phyloP scores from a whole-genome alignment of 2,797 vertebrate species.

The Lindbergichthys nudifrons region DNA sequence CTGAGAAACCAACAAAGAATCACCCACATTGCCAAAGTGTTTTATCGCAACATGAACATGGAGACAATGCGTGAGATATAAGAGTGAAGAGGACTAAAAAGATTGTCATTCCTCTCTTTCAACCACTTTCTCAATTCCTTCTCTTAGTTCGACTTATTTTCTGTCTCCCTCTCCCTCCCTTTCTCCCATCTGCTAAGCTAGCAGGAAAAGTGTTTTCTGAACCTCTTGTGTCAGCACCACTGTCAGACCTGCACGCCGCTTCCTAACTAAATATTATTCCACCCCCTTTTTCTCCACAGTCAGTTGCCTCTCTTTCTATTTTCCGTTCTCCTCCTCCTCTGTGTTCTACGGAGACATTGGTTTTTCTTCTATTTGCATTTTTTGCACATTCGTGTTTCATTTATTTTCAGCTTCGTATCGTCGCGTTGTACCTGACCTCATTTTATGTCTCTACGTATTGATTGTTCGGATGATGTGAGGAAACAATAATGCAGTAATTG shows the following conservation, averaged over 20 bases:
- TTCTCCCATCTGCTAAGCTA: slow-evolving; percentile 67
- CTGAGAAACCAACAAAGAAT: slow-evolving; percentile 33
- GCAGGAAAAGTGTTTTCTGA: slow-evolving; percentile 74
- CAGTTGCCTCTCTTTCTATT: slow-evolving; percentile 16
- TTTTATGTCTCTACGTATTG: background rate
- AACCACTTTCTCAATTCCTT: background rate
- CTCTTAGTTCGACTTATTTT: background rate
- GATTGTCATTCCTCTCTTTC: slow-evolving; percentile 5
- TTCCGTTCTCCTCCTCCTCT: background rate
- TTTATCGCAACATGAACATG: slow-evolving; percentile 45
- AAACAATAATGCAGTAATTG: too few species aligned
- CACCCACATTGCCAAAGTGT: slow-evolving; percentile 31
- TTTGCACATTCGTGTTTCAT: background rate
- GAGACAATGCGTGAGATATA: slow-evolving; percentile 36
- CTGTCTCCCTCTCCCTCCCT: slow-evolving; percentile 14
- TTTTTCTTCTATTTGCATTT: slow-evolving; percentile 11
- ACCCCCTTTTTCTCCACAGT: slow-evolving; percentile 28
- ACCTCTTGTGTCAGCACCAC: slow-evolving; percentile 76
- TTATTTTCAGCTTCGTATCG: slow-evolving; percentile 6
- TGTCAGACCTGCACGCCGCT: slow-evolving; percentile 70
- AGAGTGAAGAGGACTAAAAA: slow-evolving; percentile 41
- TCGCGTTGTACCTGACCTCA: background rate
- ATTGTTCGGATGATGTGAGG: background rate
- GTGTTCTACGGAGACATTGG: slow-evolving; percentile 2
- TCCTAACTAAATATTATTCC: slow-evolving; percentile 80